Percentiles rank a stretch among this genome's conserved stretches.
Conservation (phyloP, 2,888 invertebrate species). For the Eulithis testata region DNA sequence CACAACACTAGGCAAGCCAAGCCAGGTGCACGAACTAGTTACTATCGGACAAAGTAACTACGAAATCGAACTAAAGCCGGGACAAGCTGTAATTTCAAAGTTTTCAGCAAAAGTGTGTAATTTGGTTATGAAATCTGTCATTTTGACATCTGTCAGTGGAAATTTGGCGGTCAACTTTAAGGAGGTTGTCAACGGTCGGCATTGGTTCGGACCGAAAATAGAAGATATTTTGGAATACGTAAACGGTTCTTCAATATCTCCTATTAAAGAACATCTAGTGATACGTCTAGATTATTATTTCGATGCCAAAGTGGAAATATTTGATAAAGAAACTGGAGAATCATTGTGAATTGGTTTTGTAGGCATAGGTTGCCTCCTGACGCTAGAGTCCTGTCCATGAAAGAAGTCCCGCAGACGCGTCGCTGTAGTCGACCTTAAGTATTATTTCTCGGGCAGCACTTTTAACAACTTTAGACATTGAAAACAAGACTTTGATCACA, state of each 20-base stretch:
- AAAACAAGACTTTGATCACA: too few relatives aligned
- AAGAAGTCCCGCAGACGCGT: too few relatives aligned
- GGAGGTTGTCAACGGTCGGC: slow-evolving; percentile 18
- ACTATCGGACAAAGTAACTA: slow-evolving; percentile 16
- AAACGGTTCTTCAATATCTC: slow-evolving; percentile 12
- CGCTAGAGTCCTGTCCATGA: too few relatives aligned
- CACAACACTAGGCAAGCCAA: slow-evolving; percentile 18
- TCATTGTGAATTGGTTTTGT: neutral
- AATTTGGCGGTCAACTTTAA: slow-evolving; percentile 32
- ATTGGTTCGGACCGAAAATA: slow-evolving; percentile 26
- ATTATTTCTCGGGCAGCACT: too few relatives aligned
- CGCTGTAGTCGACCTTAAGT: too few relatives aligned
- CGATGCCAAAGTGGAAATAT: slow-evolving; percentile 24
- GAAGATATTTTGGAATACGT: slow-evolving; percentile 23
- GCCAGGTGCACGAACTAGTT: slow-evolving; percentile 8
- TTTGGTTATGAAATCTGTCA: slow-evolving; percentile 13
- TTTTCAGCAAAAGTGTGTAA: slow-evolving; percentile 27
- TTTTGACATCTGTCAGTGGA: slow-evolving; percentile 27
- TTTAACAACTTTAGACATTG: too few relatives aligned
- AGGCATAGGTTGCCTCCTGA: neutral
- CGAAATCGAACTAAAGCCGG: slow-evolving; percentile 18
- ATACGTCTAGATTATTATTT: slow-evolving; percentile 22
- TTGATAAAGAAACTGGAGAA: slow-evolving; percentile 21
- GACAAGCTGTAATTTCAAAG: slow-evolving; percentile 14
- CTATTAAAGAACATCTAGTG: slow-evolving; percentile 14